Evolutionary conservation across 1,140 invertebrate genomes (phyloP), one percentile per base, ranked within the genome.

Genomic region (Diabrotica virgifera): DNA sequence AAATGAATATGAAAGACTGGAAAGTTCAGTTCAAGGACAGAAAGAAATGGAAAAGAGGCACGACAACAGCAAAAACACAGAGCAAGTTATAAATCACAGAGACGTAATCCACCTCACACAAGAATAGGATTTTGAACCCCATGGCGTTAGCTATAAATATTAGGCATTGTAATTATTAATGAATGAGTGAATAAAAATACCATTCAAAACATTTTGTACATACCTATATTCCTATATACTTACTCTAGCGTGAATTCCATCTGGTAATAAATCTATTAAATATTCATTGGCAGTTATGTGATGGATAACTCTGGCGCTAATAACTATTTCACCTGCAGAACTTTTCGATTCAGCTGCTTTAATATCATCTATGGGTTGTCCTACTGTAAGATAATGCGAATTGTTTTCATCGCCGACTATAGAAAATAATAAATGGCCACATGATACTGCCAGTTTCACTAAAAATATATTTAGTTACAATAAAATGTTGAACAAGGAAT

Each of bases 361-460:
- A 0, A 84, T 82, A 63, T 87, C 85, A 78, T 82, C 82, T n/a
- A 88, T 82, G 0, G 86, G 83, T 69, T 83, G 80, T 2, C 87
- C 87, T 36, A 83, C 81, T 7, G 87, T 80, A 3, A 87, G 82
- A 69, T 85, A 88, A 68, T 86, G 80, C 0, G 83, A 82, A 37
- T 73, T 79, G 8, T 78, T 70, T 3, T 76, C 76, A 60, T 84
- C 77, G 5, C 86, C 86, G 55, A 87, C 83, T 6, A 84, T 79
- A 0, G 84, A 82, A 64, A 87, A 87, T 12, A 81, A 80, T 10
- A 80, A 81, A 61, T 81, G 79, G 12, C 87, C 87, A 14, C 82
- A 83, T 36, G 87, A 82, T 66, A 88, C 86, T 0, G 86, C 85
- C 8, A 88, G 74, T 79, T 87, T 88, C 0, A 87, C 86, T 86